Percentiles rank a stretch among this genome's conserved stretches.
Conservation (phyloP, 2,797 vertebrate species). For the Betta splendens region DNA sequence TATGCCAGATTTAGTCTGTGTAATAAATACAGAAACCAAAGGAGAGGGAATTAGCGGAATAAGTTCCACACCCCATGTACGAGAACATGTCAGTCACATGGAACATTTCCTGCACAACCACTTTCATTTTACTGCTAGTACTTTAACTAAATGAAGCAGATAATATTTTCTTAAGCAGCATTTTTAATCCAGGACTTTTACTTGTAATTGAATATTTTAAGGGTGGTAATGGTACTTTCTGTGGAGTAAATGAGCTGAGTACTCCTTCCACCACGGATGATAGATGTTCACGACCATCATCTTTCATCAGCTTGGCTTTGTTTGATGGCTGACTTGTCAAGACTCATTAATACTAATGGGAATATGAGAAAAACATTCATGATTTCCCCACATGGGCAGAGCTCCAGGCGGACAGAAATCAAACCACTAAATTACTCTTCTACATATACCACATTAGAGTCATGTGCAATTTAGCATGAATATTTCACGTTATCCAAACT, state of each 20-base stretch:
- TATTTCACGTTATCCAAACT: background rate
- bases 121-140: too few relatives aligned
- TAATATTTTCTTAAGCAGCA: background rate
- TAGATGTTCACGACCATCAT: constrained; percentile 4
- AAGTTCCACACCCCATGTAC: too few relatives aligned
- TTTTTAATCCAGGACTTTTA: background rate
- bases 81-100: too few relatives aligned
- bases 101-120: too few relatives aligned
- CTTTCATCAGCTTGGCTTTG: constrained; percentile 5
- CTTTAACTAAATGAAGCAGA: too few relatives aligned
- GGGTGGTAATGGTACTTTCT: background rate
- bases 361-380: constrained; percentile 11
- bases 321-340: constrained; percentile 22
- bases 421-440: background rate
- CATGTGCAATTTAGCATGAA: background rate
- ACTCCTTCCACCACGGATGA: background rate
- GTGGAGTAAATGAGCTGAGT: background rate
- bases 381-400: background rate
- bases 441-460: background rate
- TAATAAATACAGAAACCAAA: too few relatives aligned
- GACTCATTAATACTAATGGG: constrained; percentile 32
- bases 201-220: background rate
- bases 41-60: too few relatives aligned
- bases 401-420: background rate
- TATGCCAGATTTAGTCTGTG: too few relatives aligned